phyloP scores from a whole-genome alignment of 1,140 invertebrate species.

The Drosophila kohkoa region DNA sequence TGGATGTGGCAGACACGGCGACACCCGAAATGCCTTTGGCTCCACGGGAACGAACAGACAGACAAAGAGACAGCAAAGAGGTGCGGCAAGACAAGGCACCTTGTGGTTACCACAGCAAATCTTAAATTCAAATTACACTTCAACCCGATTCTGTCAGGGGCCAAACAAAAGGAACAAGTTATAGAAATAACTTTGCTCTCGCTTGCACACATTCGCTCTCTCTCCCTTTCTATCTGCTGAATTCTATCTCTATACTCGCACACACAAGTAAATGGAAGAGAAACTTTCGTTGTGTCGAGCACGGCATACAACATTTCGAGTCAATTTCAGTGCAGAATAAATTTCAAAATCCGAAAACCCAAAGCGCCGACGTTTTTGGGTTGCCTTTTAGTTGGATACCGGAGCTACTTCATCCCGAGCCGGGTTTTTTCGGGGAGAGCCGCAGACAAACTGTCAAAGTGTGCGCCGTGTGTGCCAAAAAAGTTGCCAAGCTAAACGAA shows the following conservation, averaged over 20 bases:
- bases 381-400: conserved; percentile 39
- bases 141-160: conserved; percentile 63
- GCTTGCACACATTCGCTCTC: not conserved
- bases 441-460: conserved; percentile 79
- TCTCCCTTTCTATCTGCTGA: not conserved
- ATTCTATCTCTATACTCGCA: conserved; percentile 18
- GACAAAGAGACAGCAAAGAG: conserved; percentile 1
- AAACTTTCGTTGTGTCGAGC: conserved; percentile 59
- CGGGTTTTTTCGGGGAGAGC: conserved; percentile 4
- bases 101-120: conserved; percentile 75
- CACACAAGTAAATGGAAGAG: not conserved
- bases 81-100: conserved; percentile 47
- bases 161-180: conserved; percentile 73
- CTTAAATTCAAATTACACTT: conserved; percentile 83
- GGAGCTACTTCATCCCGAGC: conserved; percentile 12
- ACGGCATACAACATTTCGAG: conserved; percentile 53
- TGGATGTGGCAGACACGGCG: conserved; percentile 30
- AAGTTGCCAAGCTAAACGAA: conserved; percentile 77
- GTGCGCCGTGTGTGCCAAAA: conserved; percentile 66
- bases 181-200: conserved; percentile 68
- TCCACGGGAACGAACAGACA: not conserved
- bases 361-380: conserved; percentile 71
- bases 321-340: conserved; percentile 74
- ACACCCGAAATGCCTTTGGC: not conserved
- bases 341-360: conserved; percentile 80